phyloP scores from a whole-genome alignment of 2,113 vertebrate species.

The Eleginops maclovinus region DNA sequence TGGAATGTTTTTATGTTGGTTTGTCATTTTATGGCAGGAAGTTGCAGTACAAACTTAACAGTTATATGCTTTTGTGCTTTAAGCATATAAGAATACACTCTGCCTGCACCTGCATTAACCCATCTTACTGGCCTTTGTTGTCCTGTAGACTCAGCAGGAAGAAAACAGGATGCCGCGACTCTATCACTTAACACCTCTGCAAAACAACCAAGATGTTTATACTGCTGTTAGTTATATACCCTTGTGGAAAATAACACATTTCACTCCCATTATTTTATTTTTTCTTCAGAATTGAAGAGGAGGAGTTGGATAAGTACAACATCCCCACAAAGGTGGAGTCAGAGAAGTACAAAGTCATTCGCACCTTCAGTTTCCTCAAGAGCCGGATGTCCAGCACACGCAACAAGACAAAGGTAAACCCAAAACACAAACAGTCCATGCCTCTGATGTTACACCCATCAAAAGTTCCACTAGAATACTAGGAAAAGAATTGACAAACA shows the following conservation, averaged over 20 bases:
- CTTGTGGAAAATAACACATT: too few relatives aligned
- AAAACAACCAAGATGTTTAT: background rate
- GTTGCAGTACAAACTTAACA: slow-evolving; percentile 49
- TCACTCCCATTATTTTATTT: background rate
- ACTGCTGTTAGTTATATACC: background rate
- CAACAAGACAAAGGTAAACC: slow-evolving; percentile 88
- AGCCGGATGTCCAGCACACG: slow-evolving; percentile 95
- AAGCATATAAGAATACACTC: background rate
- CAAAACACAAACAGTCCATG: background rate
- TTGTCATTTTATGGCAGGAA: background rate
- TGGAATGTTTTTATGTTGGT: background rate
- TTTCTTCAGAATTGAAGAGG: slow-evolving; percentile 88
- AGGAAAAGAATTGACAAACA: background rate
- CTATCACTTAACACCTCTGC: background rate
- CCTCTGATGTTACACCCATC: background rate
- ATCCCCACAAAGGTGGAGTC: slow-evolving; percentile 90
- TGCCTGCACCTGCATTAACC: background rate
- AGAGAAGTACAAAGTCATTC: slow-evolving; percentile 95
- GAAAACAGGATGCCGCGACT: background rate
- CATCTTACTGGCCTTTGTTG: background rate
- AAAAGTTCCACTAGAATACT: too few relatives aligned
- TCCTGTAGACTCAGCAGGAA: slow-evolving; percentile 1
- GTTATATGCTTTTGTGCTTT: background rate
- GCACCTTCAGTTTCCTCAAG: slow-evolving; percentile 96
- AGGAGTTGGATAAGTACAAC: slow-evolving; percentile 90